phyloP scores from a whole-genome alignment of 35 echinoderm and acorn worm genomes.

The Heliocidaris erythrogramma region DNA sequence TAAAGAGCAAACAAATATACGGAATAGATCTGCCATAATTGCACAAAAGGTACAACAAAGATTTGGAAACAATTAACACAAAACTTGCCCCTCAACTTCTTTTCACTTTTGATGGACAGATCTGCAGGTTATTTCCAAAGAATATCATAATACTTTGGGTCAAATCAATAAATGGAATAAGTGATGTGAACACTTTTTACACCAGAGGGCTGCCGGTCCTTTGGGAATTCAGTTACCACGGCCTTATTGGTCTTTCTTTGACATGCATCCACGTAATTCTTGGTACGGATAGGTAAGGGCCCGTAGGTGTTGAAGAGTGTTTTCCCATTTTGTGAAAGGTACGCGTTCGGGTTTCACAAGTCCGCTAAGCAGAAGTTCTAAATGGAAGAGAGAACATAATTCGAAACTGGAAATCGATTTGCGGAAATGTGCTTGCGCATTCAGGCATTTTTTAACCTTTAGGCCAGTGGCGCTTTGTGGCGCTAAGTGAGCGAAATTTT shows the following conservation, averaged over 20 bases:
- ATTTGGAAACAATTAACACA: too few species aligned
- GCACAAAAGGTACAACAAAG: too few species aligned
- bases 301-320: background rate
- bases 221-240: background rate
- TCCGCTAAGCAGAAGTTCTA: background rate
- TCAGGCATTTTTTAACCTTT: slow-evolving; percentile 34
- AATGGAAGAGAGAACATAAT: slow-evolving; percentile 28
- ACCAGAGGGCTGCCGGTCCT: background rate
- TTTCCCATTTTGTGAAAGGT: background rate
- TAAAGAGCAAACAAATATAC: too few species aligned
- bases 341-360: background rate
- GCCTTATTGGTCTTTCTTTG: background rate
- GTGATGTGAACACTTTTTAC: background rate
- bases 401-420: slow-evolving; percentile 40
- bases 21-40: too few species aligned
- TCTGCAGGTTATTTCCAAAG: background rate
- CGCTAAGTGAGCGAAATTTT: slow-evolving; percentile 2
- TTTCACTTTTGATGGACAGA: background rate
- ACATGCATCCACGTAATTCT: background rate
- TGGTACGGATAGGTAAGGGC: background rate
- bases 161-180: background rate
- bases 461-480: background rate
- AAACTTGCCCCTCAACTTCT: too few species aligned
- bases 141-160: background rate
- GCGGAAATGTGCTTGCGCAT: slow-evolving; percentile 26